Conservation (phyloP, 2,888 invertebrate species). For the Conops quadrifasciatus region DNA sequence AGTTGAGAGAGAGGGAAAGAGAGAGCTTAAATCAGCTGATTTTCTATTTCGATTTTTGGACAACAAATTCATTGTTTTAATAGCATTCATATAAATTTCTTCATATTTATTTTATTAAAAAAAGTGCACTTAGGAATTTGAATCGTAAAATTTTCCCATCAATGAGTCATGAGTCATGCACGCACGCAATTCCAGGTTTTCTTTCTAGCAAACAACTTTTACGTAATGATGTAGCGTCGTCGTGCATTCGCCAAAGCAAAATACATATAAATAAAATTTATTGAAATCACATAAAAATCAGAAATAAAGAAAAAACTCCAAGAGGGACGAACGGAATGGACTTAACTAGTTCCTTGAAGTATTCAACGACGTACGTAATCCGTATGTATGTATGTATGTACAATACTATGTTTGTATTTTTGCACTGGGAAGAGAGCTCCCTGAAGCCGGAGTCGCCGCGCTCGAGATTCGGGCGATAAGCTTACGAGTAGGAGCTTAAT, state of each 20-base stretch:
- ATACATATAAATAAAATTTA: constrained; percentile 15
- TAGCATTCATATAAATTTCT: too few species aligned
- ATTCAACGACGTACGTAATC: not conserved
- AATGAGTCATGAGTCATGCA: constrained; percentile 6
- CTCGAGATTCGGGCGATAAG: constrained; percentile 21
- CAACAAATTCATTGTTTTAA: too few species aligned
- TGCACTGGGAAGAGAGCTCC: not conserved
- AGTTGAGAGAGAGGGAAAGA: not conserved
- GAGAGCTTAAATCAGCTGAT: not conserved
- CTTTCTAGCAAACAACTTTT: not conserved
- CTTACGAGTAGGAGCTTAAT: constrained; percentile 27
- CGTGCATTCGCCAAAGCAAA: constrained; percentile 10
- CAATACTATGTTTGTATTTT: too few species aligned
- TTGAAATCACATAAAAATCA: constrained; percentile 17
- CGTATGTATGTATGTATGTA: too few species aligned
- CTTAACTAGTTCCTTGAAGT: constrained; percentile 14
- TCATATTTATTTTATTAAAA: too few species aligned
- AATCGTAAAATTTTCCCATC: not conserved
- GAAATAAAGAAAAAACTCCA: not conserved
- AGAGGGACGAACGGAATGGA: not conserved
- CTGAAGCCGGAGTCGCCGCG: constrained; percentile 17
- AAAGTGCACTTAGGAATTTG: too few species aligned
- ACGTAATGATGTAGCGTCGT: constrained; percentile 10
- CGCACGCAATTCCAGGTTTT: not conserved
- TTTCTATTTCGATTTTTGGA: not conserved